Base-by-base conservation (phyloP, 2,113 vertebrate genomes). In the Amphilophus citrinellus region DNA sequence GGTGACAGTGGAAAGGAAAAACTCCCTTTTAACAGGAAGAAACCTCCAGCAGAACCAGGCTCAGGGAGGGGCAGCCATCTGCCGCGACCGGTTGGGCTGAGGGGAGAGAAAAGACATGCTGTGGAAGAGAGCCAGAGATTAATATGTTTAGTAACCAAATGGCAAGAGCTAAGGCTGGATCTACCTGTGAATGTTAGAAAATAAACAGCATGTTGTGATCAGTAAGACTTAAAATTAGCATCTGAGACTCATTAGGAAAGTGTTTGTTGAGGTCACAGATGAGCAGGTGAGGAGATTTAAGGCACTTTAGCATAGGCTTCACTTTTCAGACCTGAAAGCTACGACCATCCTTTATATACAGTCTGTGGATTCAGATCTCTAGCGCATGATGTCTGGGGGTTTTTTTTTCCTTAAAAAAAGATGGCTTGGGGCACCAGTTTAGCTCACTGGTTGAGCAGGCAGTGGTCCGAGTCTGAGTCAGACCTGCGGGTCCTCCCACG, bases 341-440 rank as follows among this genome's bases (percentile, higher is more conserved):
- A 47, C 3, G 2, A 44, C 22, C 14, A 68, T 68, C 65, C 7
- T 68, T 10, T 47, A 24, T 15, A 47, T 10, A 18, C 65, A 47
- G 39, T 68, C 17, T 68, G 6, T 27, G 39, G 44, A 47, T 47
- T 10, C 3, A 47, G 42, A 22, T 17, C 5, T 27, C 39, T 66
- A 14, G 1, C 63, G 24, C 0, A 66, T 1, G 14, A 24, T 44
- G 39, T 44, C 63, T 27, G 39, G 1, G 0, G 27, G 17, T 47
- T 47, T 14, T 47, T 47, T 24, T 14, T 47, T 2, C 7, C 24
- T 65, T n/a, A 15, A 10, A 42, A 42, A 42, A 42, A 42, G 10
- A 42, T 11, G 39, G 39, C 11, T 13, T 3, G 11, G 42, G 42
- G 37, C 8, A 9, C 37, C 8, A 9, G 37, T 37, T 37, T 37